phyloP scores from a whole-genome alignment of 1,140 invertebrate species.

The Philotrypesis tridentata region DNA sequence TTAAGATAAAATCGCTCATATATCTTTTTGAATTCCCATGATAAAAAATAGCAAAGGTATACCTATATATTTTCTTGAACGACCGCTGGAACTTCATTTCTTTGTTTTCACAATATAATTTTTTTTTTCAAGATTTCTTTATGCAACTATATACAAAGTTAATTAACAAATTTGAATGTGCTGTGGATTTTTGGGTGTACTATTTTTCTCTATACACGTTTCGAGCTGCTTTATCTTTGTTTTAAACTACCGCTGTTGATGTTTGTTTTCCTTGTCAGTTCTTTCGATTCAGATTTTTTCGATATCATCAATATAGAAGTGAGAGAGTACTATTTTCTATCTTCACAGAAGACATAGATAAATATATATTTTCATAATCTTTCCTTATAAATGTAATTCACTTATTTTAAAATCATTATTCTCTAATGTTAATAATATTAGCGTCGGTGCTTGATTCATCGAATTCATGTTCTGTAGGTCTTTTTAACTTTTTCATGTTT shows the following conservation, averaged over 20 bases:
- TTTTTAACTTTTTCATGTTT: constrained; percentile 50
- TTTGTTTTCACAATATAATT: constrained; percentile 49
- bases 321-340: constrained; percentile 75
- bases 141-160: constrained; percentile 57
- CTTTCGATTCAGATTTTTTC: constrained; percentile 57
- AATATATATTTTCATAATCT: constrained; percentile 76
- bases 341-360: constrained; percentile 79
- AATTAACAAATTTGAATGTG: constrained; percentile 59
- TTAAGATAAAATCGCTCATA: constrained; percentile 48
- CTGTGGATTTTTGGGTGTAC: constrained; percentile 44
- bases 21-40: constrained; percentile 34
- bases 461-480: constrained; percentile 62
- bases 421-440: constrained; percentile 75
- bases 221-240: constrained; percentile 48
- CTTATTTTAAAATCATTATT: constrained; percentile 73
- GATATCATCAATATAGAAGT: constrained; percentile 73
- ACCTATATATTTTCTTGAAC: constrained; percentile 54
- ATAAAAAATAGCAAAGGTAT: constrained; percentile 30
- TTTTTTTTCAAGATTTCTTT: constrained; percentile 51
- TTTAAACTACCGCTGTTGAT: constrained; percentile 66
- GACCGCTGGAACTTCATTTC: constrained; percentile 51
- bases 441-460: constrained; percentile 71
- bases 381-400: constrained; percentile 74
- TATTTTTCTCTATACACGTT: constrained; percentile 44
- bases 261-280: constrained; percentile 61